Percentiles rank a stretch among this genome's conserved stretches.
Conservation (phyloP, 2,888 invertebrate genomes). For the Tridacna crocea region DNA sequence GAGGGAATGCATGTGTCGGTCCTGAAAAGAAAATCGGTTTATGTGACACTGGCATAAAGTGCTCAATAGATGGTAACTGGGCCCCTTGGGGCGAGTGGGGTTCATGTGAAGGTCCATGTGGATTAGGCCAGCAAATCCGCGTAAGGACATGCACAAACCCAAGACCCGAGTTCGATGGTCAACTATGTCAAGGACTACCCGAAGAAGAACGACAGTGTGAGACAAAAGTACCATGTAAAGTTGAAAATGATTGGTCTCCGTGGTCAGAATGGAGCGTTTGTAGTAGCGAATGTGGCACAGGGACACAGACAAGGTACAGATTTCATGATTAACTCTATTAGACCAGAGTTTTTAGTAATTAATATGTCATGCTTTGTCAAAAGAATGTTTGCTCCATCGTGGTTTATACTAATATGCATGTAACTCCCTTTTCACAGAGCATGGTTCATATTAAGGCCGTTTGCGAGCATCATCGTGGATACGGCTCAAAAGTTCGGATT, state of each 20-base stretch:
- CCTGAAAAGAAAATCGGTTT: slow-evolving; percentile 30
- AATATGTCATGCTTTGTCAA: too few species aligned
- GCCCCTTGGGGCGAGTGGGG: slow-evolving; percentile 47
- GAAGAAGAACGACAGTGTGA: slow-evolving; percentile 43
- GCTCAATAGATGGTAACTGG: slow-evolving; percentile 58
- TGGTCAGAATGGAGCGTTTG: slow-evolving; percentile 53
- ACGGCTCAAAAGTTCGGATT: too few species aligned
- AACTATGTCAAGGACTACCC: slow-evolving; percentile 41
- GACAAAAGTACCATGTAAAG: slow-evolving; percentile 31
- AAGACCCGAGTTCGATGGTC: slow-evolving; percentile 49
- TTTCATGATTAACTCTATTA: neutral
- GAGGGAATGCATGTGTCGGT: slow-evolving; percentile 51
- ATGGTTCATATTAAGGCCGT: too few species aligned
- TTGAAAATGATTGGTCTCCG: slow-evolving; percentile 49
- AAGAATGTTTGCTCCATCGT: too few species aligned
- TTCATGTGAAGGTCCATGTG: slow-evolving; percentile 47
- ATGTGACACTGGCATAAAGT: slow-evolving; percentile 47
- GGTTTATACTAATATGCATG: too few species aligned
- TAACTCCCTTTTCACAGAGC: too few species aligned
- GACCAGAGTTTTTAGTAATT: too few species aligned
- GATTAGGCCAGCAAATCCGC: slow-evolving; percentile 35
- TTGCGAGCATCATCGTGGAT: too few species aligned
- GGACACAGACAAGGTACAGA: slow-evolving; percentile 34
- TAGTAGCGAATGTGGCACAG: slow-evolving; percentile 44
- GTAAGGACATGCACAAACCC: slow-evolving; percentile 56